Conservation (phyloP, 2,113 vertebrate species). For the Mustela nigripes region DNA sequence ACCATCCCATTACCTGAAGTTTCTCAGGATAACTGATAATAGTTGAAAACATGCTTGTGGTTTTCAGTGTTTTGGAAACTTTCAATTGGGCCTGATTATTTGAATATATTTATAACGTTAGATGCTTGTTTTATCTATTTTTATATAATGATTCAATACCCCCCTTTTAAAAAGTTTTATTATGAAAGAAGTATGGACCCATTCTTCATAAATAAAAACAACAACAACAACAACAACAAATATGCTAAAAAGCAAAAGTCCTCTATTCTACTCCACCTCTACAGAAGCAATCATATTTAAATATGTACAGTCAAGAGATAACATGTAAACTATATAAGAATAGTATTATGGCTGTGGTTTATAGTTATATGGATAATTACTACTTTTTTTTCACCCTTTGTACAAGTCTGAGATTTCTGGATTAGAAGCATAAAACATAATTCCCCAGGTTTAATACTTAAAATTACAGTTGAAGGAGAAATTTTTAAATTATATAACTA, state of each 20-base stretch:
- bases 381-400: background rate
- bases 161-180: background rate
- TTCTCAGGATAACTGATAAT: background rate
- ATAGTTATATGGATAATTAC: background rate
- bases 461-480: background rate
- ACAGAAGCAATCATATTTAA: conserved; percentile 11
- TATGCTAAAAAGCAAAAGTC: conserved; percentile 27
- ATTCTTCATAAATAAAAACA: conserved; percentile 34
- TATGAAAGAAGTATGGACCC: background rate
- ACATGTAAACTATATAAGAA: background rate
- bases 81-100: background rate
- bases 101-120: background rate
- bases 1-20: background rate
- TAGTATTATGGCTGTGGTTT: background rate
- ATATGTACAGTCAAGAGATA: background rate
- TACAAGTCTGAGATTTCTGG: background rate
- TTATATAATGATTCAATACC: background rate
- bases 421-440: conserved; percentile 14
- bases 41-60: background rate
- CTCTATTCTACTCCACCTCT: background rate
- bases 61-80: conserved; percentile 38
- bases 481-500: background rate
- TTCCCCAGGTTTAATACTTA: background rate
- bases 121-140: background rate
- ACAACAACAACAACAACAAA: background rate